A percentile compares a stretch with the other conserved stretches of the same genome.
Evolutionary conservation across 2,113 vertebrate genomes (phyloP).

Genomic region (Macquaria australasica): DNA sequence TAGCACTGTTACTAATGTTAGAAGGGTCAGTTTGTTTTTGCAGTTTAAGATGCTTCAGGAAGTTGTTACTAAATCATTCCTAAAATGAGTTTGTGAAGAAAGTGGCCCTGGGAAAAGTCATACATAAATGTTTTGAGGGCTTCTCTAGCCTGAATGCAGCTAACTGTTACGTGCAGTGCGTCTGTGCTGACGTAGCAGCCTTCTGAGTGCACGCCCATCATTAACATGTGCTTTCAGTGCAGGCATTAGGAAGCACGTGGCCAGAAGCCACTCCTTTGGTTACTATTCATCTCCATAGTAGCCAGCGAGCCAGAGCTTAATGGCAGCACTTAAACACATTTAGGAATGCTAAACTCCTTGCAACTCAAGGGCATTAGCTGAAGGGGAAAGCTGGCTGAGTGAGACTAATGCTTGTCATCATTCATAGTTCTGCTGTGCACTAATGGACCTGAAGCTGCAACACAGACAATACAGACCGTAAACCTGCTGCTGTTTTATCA

Average conservation of each 20-base stretch:
- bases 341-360: constrained; percentile 56
- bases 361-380: constrained; percentile 59
- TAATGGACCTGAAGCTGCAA: constrained; percentile 64
- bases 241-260: constrained; percentile 25
- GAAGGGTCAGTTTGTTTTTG: no score
- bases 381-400: constrained; percentile 48
- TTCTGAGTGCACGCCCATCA: constrained; percentile 1
- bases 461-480: neutral
- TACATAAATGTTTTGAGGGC: neutral
- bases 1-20: neutral
- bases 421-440: constrained; percentile 27
- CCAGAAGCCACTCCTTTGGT: constrained; percentile 8
- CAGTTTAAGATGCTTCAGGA: neutral
- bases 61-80: neutral
- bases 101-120: no score
- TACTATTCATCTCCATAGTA: constrained; percentile 2
- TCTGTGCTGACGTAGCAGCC: constrained; percentile 1
- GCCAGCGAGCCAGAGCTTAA: constrained; percentile 48
- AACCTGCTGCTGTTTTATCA: constrained; percentile 20
- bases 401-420: constrained; percentile 67
- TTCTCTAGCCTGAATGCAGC: neutral
- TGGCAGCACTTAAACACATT: constrained; percentile 68
- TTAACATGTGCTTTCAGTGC: constrained; percentile 38
- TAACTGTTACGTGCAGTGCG: neutral
- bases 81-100: neutral